Conservation (phyloP, 2,888 invertebrate genomes). For the Zygothrica quintamaculata region DNA sequence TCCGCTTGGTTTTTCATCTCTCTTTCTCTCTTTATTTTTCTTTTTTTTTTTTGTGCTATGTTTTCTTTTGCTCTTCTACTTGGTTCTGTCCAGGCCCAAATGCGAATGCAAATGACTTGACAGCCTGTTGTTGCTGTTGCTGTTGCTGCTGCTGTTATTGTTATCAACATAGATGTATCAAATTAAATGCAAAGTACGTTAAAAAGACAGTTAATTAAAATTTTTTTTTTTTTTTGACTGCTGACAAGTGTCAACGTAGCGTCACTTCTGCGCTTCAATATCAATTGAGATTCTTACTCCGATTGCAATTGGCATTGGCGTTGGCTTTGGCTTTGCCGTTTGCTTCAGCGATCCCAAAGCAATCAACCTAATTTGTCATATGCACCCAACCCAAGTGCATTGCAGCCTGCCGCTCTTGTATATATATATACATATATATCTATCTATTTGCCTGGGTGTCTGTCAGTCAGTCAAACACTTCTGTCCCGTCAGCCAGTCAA, state of each 20-base stretch:
- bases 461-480: slow-evolving; percentile 58
- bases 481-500: slow-evolving; percentile 67
- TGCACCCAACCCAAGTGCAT: slow-evolving; percentile 48
- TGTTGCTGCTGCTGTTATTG: slow-evolving; percentile 40
- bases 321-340: slow-evolving; percentile 20
- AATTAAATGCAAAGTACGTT: slow-evolving; percentile 69
- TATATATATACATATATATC: slow-evolving; percentile 17
- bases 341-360: slow-evolving; percentile 59
- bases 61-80: slow-evolving; percentile 1
- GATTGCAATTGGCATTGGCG: slow-evolving; percentile 13
- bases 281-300: slow-evolving; percentile 25
- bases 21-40: slow-evolving; percentile 3
- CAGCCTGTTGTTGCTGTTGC: not conserved
- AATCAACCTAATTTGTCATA: slow-evolving; percentile 81
- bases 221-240: slow-evolving; percentile 17
- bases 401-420: not conserved
- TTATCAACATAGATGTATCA: slow-evolving; percentile 73
- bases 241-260: slow-evolving; percentile 24
- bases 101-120: slow-evolving; percentile 60
- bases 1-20: slow-evolving; percentile 26
- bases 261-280: slow-evolving; percentile 20
- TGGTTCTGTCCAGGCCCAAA: slow-evolving; percentile 19
- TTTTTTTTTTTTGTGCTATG: not conserved
- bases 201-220: slow-evolving; percentile 66
- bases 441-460: slow-evolving; percentile 26